Evolutionary conservation across 1,140 invertebrate species (phyloP).

Genomic region (Wasmannia auropunctata): DNA sequence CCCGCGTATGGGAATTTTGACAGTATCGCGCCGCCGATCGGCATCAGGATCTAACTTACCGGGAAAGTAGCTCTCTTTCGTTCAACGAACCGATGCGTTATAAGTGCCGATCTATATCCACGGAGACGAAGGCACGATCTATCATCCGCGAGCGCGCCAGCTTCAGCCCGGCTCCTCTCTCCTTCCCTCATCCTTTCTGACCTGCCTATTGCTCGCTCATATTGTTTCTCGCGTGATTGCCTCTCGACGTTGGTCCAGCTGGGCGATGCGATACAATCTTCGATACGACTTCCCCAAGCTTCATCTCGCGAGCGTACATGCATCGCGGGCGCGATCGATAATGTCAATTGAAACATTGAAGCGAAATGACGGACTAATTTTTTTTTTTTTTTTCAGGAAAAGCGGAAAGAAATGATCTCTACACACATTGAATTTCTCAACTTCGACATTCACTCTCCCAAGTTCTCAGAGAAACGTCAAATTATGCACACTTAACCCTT

Average conservation of each 20-base stretch:
- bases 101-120: constrained; percentile 78
- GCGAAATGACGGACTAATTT: not conserved
- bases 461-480: not conserved
- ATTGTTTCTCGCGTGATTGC: constrained; percentile 44
- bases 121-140: constrained; percentile 73
- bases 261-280: constrained; percentile 28
- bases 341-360: not conserved
- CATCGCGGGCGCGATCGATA: not conserved
- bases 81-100: constrained; percentile 68
- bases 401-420: not conserved
- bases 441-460: not conserved
- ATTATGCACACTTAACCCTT: constrained; percentile 15
- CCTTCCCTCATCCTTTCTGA: not conserved
- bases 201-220: not conserved
- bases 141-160: constrained; percentile 68
- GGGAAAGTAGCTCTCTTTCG: constrained; percentile 61
- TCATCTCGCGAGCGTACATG: not conserved
- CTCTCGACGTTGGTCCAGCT: not conserved
- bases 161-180: not conserved
- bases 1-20: constrained; percentile 67
- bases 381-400: not conserved
- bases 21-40: constrained; percentile 73
- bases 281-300: not conserved
- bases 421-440: not conserved
- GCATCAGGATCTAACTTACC: constrained; percentile 45